Evolutionary conservation across 2,113 vertebrate genomes (phyloP).

Genomic region (Geococcyx californianus): DNA sequence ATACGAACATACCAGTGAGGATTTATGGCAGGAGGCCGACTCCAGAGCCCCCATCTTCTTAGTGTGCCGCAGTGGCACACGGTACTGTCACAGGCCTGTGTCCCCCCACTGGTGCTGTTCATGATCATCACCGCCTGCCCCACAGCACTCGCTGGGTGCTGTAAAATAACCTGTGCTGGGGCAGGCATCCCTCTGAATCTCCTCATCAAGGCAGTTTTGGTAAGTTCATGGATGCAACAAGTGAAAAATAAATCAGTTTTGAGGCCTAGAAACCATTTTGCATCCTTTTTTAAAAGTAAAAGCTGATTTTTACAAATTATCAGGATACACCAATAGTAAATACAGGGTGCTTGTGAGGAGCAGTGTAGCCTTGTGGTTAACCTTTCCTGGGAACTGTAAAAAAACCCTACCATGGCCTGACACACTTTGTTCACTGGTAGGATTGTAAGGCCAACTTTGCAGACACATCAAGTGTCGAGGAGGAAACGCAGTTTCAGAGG

Average conservation of each 20-base stretch:
- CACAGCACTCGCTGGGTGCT: background rate
- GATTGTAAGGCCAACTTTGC: background rate
- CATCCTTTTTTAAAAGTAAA: background rate
- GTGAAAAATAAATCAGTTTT: background rate
- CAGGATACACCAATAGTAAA: background rate
- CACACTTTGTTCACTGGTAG: rapidly evolving
- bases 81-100: background rate
- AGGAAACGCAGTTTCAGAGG: background rate
- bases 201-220: background rate
- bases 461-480: background rate
- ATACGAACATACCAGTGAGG: background rate
- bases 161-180: background rate
- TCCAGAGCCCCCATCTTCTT: background rate
- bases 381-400: background rate
- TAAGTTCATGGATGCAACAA: background rate
- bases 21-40: background rate
- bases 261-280: background rate
- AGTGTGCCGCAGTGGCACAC: rapidly evolving
- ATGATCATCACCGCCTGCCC: rapidly evolving
- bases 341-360: background rate
- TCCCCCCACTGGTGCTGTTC: rapidly evolving
- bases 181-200: background rate
- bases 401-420: background rate
- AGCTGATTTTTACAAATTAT: background rate
- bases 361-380: rapidly evolving